Evolutionary conservation across 2,797 vertebrate genomes (phyloP).

Genomic region (Saxicola maurus): DNA sequence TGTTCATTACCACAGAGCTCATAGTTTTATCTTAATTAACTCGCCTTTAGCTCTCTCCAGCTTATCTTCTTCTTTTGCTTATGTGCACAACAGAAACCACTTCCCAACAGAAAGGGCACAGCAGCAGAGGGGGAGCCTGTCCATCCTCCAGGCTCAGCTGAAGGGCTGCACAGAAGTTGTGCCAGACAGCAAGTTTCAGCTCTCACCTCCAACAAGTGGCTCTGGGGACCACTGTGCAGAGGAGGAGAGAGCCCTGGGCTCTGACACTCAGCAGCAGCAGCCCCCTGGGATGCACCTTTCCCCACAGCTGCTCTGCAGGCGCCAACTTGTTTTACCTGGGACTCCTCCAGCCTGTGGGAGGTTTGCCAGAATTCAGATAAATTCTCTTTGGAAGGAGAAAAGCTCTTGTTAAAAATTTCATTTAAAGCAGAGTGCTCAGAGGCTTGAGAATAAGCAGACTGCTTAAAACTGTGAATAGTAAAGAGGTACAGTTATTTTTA

Average conservation of each 20-base stretch:
- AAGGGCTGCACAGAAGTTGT: neutral
- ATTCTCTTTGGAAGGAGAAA: neutral
- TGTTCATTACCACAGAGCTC: neutral
- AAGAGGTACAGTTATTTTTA: conserved; percentile 20
- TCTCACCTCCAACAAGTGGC: neutral
- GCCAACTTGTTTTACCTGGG: neutral
- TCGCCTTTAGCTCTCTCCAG: neutral
- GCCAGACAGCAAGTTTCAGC: neutral
- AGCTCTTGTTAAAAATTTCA: neutral
- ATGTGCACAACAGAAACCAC: neutral
- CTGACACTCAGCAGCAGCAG: neutral
- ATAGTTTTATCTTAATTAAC: neutral
- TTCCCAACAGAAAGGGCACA: neutral
- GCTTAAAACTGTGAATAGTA: neutral
- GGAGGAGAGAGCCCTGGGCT: accelerated
- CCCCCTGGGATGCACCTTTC: neutral
- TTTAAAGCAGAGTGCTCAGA: neutral
- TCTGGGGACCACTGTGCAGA: accelerated
- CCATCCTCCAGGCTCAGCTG: neutral
- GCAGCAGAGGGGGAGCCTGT: accelerated
- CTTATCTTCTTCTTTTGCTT: neutral
- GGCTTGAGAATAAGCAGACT: neutral
- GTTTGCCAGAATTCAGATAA: neutral
- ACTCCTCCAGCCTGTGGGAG: neutral
- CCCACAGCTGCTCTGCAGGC: neutral